phyloP scores from a whole-genome alignment of 2,888 invertebrate species.

The Euplagia quadripunctaria region DNA sequence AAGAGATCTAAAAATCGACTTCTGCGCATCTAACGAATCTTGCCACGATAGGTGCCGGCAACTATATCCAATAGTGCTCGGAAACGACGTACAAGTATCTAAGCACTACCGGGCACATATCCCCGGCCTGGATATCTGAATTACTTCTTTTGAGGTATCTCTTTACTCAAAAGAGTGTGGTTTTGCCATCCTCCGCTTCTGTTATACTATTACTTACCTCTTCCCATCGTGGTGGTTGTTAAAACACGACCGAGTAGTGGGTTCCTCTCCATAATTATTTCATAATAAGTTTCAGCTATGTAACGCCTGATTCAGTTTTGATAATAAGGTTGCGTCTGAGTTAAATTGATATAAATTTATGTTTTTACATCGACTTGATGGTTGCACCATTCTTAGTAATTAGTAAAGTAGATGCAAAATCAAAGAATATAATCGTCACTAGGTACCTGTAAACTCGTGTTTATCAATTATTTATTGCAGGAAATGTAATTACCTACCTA shows the following conservation, averaged over 20 bases:
- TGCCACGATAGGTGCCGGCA: too few species aligned
- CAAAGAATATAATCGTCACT: constrained; percentile 1
- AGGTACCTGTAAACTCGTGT: constrained; percentile 13
- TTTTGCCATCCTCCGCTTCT: background rate
- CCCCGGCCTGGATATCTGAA: too few species aligned
- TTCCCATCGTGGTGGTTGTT: background rate
- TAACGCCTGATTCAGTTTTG: background rate
- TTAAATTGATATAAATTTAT: constrained; percentile 25
- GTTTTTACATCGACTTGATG: constrained; percentile 20
- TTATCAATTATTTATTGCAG: constrained; percentile 29
- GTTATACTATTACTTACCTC: background rate
- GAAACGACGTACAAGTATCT: too few species aligned
- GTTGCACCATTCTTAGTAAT: constrained; percentile 1
- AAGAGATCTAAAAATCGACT: too few species aligned
- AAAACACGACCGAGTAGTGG: background rate
- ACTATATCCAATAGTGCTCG: too few species aligned
- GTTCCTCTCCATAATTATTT: background rate
- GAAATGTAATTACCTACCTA: constrained; percentile 27
- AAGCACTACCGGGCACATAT: too few species aligned
- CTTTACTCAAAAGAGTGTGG: too few species aligned
- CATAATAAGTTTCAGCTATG: background rate
- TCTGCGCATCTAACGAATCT: too few species aligned
- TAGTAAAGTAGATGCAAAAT: background rate
- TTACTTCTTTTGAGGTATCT: too few species aligned
- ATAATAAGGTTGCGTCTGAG: constrained; percentile 8